These are phyloP conservation scores for Spatula clypeata DNA, from an alignment of 2,797 vertebrate species.

Conservation along the genomic window DNA sequence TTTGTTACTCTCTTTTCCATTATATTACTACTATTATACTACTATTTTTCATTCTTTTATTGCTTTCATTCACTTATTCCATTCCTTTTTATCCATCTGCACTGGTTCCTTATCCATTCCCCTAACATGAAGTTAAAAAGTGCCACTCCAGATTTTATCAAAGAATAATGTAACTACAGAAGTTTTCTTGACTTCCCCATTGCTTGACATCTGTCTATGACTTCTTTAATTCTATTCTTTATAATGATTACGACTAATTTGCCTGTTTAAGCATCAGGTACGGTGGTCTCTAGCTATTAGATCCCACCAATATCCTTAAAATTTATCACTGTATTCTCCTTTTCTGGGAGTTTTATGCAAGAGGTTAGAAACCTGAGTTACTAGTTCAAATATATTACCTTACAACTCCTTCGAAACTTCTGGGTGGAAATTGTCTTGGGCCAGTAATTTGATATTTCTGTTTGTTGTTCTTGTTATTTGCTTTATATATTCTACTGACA, in stretches of 20 bases:
- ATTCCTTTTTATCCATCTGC: neutral
- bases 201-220: neutral
- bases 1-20: neutral
- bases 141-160: neutral
- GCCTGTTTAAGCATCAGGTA: neutral
- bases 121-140: neutral
- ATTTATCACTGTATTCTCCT: neutral
- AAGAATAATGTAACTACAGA: neutral
- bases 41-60: neutral
- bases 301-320: neutral
- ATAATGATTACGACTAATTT: neutral
- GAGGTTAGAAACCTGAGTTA: rapidly evolving
- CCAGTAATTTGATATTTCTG: neutral
- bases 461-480: neutral
- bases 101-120: neutral
- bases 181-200: neutral
- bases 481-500: neutral
- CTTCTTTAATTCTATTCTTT: neutral
- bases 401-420: neutral
- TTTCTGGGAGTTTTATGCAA: neutral
- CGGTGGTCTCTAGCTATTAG: rapidly evolving
- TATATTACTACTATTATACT: neutral
- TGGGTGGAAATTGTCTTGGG: neutral
- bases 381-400: neutral
- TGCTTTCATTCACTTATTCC: neutral